Conservation (phyloP, 2,113 vertebrate species). For the Nansenia antarctica region DNA sequence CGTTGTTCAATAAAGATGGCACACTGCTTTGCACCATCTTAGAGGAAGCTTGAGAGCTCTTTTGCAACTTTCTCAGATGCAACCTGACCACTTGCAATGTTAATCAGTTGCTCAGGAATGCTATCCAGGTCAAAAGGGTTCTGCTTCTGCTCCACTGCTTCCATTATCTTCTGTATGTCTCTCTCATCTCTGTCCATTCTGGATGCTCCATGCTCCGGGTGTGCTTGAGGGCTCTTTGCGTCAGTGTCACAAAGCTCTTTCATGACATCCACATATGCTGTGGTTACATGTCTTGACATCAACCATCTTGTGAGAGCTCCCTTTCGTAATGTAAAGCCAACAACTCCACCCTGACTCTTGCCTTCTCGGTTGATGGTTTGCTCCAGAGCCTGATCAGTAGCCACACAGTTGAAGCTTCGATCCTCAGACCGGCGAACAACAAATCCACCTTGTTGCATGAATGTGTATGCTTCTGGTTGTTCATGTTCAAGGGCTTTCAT, state of each 20-base stretch:
- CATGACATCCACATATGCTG: slow-evolving; percentile 26
- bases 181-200: too few relatives aligned
- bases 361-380: slow-evolving; percentile 30
- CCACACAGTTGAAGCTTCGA: slow-evolving; percentile 24
- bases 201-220: slow-evolving; percentile 15
- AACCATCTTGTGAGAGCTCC: slow-evolving; percentile 28
- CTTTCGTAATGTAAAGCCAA: slow-evolving; percentile 18
- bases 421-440: slow-evolving; percentile 9
- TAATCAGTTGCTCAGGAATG: slow-evolving; percentile 10
- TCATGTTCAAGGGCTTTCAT: too few relatives aligned
- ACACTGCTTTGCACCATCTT: slow-evolving; percentile 18
- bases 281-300: slow-evolving; percentile 28
- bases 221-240: not conserved
- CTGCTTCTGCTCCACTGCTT: not conserved
- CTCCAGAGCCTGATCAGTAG: slow-evolving; percentile 24
- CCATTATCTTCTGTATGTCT: slow-evolving; percentile 19
- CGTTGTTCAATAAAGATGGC: slow-evolving; percentile 7
- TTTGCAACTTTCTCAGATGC: slow-evolving; percentile 28
- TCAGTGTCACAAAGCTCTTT: slow-evolving; percentile 16
- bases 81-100: slow-evolving; percentile 24
- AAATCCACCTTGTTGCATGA: slow-evolving; percentile 26
- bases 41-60: slow-evolving; percentile 21
- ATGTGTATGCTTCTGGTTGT: too few relatives aligned
- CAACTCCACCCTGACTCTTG: slow-evolving; percentile 24
- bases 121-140: slow-evolving; percentile 19